Conservation (phyloP, 2,888 invertebrate species). For the Maniola hyperantus region DNA sequence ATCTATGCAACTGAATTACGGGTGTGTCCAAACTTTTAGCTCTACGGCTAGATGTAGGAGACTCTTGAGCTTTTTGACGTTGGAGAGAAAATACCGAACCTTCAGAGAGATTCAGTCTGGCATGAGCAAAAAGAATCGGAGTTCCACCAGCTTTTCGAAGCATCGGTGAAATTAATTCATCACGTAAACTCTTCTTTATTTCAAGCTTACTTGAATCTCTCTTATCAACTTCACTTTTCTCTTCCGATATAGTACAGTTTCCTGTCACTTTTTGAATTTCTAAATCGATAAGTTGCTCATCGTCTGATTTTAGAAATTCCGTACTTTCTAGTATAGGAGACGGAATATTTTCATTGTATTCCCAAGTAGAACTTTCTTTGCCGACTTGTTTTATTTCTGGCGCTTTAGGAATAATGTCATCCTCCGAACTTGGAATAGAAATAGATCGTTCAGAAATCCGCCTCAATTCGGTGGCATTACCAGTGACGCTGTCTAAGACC, state of each 20-base stretch:
- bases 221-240: slow-evolving; percentile 61
- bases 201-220: slow-evolving; percentile 60
- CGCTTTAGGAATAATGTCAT: slow-evolving; percentile 84
- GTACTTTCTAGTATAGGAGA: slow-evolving; percentile 84
- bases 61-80: slow-evolving; percentile 89
- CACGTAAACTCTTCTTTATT: slow-evolving; percentile 82
- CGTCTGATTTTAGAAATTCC: slow-evolving; percentile 83
- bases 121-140: slow-evolving; percentile 90
- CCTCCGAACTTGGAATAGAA: slow-evolving; percentile 89
- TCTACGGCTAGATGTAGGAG: slow-evolving; percentile 88
- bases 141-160: slow-evolving; percentile 88
- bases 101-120: slow-evolving; percentile 91
- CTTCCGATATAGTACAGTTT: slow-evolving; percentile 57
- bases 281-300: slow-evolving; percentile 80
- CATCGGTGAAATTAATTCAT: slow-evolving; percentile 87
- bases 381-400: slow-evolving; percentile 76
- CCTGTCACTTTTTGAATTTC: slow-evolving; percentile 83
- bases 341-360: slow-evolving; percentile 85
- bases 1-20: slow-evolving; percentile 89
- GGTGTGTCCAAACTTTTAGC: slow-evolving; percentile 93
- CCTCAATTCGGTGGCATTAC: slow-evolving; percentile 85
- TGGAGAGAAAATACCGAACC: slow-evolving; percentile 91
- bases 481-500: slow-evolving; percentile 84
- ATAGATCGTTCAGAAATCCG: slow-evolving; percentile 89
- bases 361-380: slow-evolving; percentile 83